Evolutionary conservation across 2,113 vertebrate genomes (phyloP).

Genomic region (Silurus meridionalis): DNA sequence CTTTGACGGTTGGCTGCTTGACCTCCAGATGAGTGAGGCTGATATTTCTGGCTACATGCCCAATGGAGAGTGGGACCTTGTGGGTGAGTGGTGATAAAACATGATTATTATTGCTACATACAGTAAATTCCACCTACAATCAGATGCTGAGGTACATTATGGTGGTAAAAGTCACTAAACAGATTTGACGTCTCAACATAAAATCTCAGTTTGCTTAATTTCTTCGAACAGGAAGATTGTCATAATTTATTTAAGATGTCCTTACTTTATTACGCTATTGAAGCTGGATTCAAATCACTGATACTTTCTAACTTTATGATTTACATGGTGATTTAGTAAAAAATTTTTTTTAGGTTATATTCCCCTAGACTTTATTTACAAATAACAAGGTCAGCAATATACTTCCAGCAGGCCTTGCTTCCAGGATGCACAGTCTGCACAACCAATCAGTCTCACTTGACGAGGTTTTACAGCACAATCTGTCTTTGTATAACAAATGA

Average conservation of each 20-base stretch:
- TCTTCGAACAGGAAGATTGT: background rate
- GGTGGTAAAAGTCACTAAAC: background rate
- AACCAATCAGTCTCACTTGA: background rate
- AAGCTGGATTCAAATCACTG: background rate
- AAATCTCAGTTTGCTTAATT: background rate
- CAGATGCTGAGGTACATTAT: background rate
- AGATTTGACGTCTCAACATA: background rate
- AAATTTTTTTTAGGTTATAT: background rate
- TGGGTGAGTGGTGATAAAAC: slow-evolving; percentile 64
- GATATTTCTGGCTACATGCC: slow-evolving; percentile 77
- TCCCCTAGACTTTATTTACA: background rate
- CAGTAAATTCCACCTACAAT: background rate
- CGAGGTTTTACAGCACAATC: slow-evolving; percentile 7
- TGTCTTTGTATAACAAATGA: slow-evolving; percentile 10
- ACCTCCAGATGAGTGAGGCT: slow-evolving; percentile 77
- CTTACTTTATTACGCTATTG: background rate
- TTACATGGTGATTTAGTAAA: background rate
- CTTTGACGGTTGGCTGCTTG: slow-evolving; percentile 77
- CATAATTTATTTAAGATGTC: background rate
- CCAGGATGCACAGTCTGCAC: background rate
- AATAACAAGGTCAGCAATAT: slow-evolving; percentile 1
- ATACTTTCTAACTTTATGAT: background rate
- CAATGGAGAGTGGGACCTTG: slow-evolving; percentile 79
- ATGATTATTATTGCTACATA: background rate
- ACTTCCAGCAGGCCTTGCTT: background rate